Evolutionary conservation across 1,140 invertebrate genomes (phyloP), one percentile per base, ranked within the genome.

Genomic region (Trachelipus rathkii): DNA sequence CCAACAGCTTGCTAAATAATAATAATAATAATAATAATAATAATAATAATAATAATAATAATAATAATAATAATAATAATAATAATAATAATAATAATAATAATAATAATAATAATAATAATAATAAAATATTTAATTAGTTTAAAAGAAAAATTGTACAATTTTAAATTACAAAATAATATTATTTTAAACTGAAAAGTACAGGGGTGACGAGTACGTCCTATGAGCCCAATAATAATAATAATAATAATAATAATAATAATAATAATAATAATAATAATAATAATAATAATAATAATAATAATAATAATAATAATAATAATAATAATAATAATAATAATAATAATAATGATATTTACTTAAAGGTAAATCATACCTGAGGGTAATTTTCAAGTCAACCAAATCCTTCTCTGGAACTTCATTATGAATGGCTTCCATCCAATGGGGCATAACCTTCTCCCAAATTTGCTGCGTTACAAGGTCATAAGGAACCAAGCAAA

Each of bases 361-460:
- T 33, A 33, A 33, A 33, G 33, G 33, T 6, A 33, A 33, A 33
- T 3, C 33, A 6, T 33, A 33, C 91, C 90, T 91, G 24, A 99
- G 87, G 10, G 96, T 90, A 68, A 96, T 92, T 87, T 97, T 96
- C 9, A 99, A 85, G 83, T 98, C 95, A 75, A 90, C 86, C 21
- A 97, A 86, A 83, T 98, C 96, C 83, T 96, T 92, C 84, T 96
- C 92, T 0, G 94, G 93, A 7, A 98, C 92, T 84, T 98, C 95
- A 82, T 94, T 93, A 44, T 95, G 93, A 80, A 99, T 95, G 0
- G 95, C 93, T 87, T 99, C 95, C 90, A 99, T 92, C 97, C 97
- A 99, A 83, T 95, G 92, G 0, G 97, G 96, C 93, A 99, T 99
- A 11, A 98, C 94, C 84, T 93, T 92, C 84, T 97, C 94, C 97